Conservation (phyloP, 2,113 vertebrate genomes). For the Sisor rabdophorus region DNA sequence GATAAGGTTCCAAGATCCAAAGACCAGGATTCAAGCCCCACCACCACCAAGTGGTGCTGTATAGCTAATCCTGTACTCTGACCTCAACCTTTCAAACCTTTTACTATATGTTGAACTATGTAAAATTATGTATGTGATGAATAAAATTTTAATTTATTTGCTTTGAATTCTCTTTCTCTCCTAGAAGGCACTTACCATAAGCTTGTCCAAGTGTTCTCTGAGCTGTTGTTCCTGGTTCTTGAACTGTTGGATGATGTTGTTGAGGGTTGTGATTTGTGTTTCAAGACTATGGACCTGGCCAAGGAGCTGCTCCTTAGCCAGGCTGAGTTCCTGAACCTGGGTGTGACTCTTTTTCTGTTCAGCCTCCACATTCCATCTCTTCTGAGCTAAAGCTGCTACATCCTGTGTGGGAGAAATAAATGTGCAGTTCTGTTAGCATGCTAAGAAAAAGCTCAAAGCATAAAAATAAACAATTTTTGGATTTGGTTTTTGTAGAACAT, state of each 20-base stretch:
- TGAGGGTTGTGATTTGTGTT: constrained; percentile 63
- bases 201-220: constrained; percentile 60
- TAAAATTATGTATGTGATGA: too few relatives aligned
- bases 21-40: too few relatives aligned
- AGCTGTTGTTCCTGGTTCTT: constrained; percentile 59
- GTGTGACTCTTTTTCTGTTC: constrained; percentile 45
- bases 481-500: neutral
- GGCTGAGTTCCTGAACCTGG: constrained; percentile 60
- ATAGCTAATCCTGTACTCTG: too few relatives aligned
- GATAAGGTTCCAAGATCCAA: too few relatives aligned
- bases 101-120: too few relatives aligned
- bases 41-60: too few relatives aligned
- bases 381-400: constrained; percentile 51
- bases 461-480: neutral
- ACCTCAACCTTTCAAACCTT: too few relatives aligned
- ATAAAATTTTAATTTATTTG: too few relatives aligned
- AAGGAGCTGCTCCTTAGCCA: constrained; percentile 61
- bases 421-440: neutral
- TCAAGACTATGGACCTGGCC: constrained; percentile 58
- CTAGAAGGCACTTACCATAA: constrained; percentile 55
- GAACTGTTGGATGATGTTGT: constrained; percentile 55
- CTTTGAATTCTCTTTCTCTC: neutral
- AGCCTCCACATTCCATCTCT: constrained; percentile 54
- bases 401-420: constrained; percentile 47
- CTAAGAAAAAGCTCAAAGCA: neutral